Conservation (phyloP, 1,140 invertebrate species). For the Leptinotarsa lineolata region DNA sequence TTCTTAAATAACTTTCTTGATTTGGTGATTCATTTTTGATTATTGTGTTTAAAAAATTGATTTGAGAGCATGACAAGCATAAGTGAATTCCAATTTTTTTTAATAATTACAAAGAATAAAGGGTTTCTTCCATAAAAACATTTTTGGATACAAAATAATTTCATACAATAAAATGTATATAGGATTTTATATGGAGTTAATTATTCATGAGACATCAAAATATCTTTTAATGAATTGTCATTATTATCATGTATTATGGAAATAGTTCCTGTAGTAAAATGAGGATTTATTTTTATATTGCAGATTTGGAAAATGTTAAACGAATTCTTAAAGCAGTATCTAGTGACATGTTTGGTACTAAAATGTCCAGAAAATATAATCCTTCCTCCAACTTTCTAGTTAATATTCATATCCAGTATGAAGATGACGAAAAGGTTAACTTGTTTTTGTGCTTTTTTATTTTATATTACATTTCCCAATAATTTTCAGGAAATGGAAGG, state of each 20-base stretch:
- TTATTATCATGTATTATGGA: slow-evolving; percentile 36
- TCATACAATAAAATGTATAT: too few species aligned
- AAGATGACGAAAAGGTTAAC: slow-evolving; percentile 43
- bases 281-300: slow-evolving; percentile 33
- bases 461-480: slow-evolving; percentile 1
- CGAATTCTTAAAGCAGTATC: slow-evolving; percentile 47
- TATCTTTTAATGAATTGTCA: slow-evolving; percentile 46
- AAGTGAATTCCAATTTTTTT: too few species aligned
- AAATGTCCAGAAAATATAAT: slow-evolving; percentile 43
- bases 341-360: slow-evolving; percentile 36
- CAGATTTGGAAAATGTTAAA: slow-evolving; percentile 43
- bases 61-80: too few species aligned
- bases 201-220: too few species aligned
- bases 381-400: slow-evolving; percentile 48
- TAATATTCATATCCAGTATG: slow-evolving; percentile 45
- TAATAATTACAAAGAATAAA: too few species aligned
- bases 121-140: too few species aligned
- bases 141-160: too few species aligned
- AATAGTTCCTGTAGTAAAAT: too few species aligned
- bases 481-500: slow-evolving; percentile 40
- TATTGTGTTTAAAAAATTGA: too few species aligned
- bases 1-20: too few species aligned
- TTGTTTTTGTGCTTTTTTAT: slow-evolving; percentile 5
- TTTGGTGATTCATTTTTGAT: too few species aligned
- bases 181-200: too few species aligned